A percentile compares a stretch with the other conserved stretches of the same genome.
These are phyloP conservation scores for Euwallacea fornicatus DNA, from an alignment of 1,140 invertebrate species.

Conservation along the genomic window DNA sequence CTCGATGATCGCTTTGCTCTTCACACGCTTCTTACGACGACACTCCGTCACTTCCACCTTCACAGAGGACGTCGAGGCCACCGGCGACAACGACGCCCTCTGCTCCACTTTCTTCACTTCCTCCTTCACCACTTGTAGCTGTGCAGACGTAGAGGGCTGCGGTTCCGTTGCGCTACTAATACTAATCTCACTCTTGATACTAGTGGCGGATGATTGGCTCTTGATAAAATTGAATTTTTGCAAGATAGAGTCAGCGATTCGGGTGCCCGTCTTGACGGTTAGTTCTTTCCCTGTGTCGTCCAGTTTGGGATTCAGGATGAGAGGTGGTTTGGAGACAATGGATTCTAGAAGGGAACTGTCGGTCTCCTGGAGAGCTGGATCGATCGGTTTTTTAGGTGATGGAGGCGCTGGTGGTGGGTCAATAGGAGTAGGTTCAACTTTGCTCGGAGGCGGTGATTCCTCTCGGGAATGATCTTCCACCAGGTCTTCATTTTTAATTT, in stretches of 20 bases:
- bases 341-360: conserved; percentile 50
- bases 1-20: conserved; percentile 55
- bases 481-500: not conserved
- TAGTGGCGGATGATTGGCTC: conserved; percentile 34
- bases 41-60: conserved; percentile 22
- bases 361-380: conserved; percentile 51
- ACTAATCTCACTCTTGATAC: not conserved
- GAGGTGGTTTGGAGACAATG: conserved; percentile 44
- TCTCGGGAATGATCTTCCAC: not conserved
- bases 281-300: conserved; percentile 53
- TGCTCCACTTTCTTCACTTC: not conserved
- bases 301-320: conserved; percentile 52
- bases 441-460: not conserved
- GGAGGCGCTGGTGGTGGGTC: not conserved
- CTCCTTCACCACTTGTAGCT: not conserved
- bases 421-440: not conserved
- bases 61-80: not conserved
- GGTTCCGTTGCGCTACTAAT: conserved; percentile 34
- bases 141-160: not conserved
- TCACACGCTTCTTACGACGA: conserved; percentile 51
- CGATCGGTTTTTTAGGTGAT: conserved; percentile 46
- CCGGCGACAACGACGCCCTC: not conserved
- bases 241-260: conserved; percentile 51
- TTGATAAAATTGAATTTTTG: conserved; percentile 51
- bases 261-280: conserved; percentile 48